Evolutionary conservation across 2,888 invertebrate genomes (phyloP), one percentile per base, ranked within the genome.

Genomic region (Muscina levida): DNA sequence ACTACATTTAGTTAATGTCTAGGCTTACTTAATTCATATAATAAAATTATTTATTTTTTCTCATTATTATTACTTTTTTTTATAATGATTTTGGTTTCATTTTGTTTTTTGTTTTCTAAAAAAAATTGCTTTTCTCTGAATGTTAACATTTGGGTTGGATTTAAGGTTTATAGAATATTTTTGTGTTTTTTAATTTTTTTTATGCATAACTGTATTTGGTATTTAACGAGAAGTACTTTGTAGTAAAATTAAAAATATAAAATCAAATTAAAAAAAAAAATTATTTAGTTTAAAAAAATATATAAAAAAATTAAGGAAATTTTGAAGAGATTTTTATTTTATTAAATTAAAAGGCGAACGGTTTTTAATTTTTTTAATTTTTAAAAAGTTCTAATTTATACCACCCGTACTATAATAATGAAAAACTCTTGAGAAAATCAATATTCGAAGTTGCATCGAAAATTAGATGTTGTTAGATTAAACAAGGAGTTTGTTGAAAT

Each of bases 101-200:
- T 53, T 53, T 5, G 13, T 22, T 53, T 62, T 74, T 71, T 66
- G 17, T 73, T 59, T 68, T 77, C 65, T 77, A 77, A 73, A 80
- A 78, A 74, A 77, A 80, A 66, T 80, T 62, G 65, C 57, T 80
- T 77, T 70, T 71, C 37, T 53, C 11, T 71, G 51, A 73, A 70
- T 80, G 80, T 80, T 80, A 80, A 80, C 80, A 70, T 80, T 80
- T 70, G 70, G 80, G 70, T 80, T 79, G 31, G 31, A 31, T 31
- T 31, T 31, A 31, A 31, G 3, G 31, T n/a, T n/a, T n/a, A n/a
- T 31, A 31, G 31, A 31, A 3, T 31, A n/a, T 67, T 42, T 26
- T 39, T 73, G 24, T 37, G 24, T 46, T 26, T 24, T 26, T 48
- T 46, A 22, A 15, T 68, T 26, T 62, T 67, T 62, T 48, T 56